Conservation (phyloP, 2,888 invertebrate genomes). For the Chrysolina americana region DNA sequence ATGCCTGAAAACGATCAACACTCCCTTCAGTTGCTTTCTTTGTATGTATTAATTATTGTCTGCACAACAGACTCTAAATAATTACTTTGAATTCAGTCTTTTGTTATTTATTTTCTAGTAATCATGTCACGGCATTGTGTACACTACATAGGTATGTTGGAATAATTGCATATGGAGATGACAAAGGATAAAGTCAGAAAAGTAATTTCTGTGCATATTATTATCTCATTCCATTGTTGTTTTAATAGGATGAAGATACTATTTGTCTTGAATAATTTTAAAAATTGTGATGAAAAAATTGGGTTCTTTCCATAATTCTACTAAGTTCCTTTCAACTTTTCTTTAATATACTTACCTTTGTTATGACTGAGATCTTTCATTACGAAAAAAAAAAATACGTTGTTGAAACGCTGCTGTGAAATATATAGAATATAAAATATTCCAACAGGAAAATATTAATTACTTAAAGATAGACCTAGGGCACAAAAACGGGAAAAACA, state of each 20-base stretch:
- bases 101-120: slow-evolving; percentile 8
- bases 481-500: too few species aligned
- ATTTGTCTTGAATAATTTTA: neutral
- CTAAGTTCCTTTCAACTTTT: too few species aligned
- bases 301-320: neutral
- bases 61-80: neutral
- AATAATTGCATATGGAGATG: neutral
- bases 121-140: slow-evolving; percentile 4
- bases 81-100: slow-evolving; percentile 4
- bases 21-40: neutral
- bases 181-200: neutral
- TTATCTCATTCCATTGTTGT: neutral
- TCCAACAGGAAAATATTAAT: too few species aligned
- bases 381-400: too few species aligned
- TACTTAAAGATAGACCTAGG: too few species aligned
- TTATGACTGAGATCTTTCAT: too few species aligned
- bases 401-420: too few species aligned
- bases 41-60: slow-evolving; percentile 13
- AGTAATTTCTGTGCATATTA: neutral
- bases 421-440: too few species aligned
- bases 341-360: too few species aligned
- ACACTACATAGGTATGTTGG: neutral
- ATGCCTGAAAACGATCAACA: slow-evolving; percentile 4
- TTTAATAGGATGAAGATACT: neutral
- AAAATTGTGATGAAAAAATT: neutral